Base-by-base conservation (phyloP, 2,888 invertebrate species). In the Mycalesis mineus region DNA sequence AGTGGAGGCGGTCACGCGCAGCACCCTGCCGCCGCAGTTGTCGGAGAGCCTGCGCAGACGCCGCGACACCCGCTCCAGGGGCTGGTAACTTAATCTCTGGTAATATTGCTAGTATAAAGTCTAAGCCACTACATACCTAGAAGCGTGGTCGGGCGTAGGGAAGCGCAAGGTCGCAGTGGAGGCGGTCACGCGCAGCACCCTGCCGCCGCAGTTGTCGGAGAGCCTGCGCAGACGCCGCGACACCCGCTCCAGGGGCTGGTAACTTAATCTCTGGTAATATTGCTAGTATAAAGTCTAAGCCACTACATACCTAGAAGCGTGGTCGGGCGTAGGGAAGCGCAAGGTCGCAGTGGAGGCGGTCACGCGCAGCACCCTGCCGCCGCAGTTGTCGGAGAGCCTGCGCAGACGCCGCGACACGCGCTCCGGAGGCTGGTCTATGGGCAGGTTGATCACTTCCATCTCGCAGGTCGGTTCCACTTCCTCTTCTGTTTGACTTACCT, bases 191-290 rank as follows among this genome's bases (percentile, higher is more conserved):
- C 90, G 87, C 2, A 94, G 74, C 14, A 96, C 94, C 69, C 93
- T 92, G 2, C 96, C 96, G 0, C 96, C 96, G 74, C 95, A 95
- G 79, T 96, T 96, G 70, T 94, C 93, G 0, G 94, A 94, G 55
- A 96, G 78, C 68, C 93, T 91, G 59, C 92, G 91, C 55, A 97
- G 88, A 39, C 95, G 85, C 59, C 90, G 91, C 17, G 91, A 91
- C 31, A 94, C 84, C 49, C 90, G 87, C 45, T 88, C 91, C 0
- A 82, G 75, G 5, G 92, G 91, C 66, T 91, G 88, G 62, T 92
- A 2, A 22, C 22, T 22, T 22, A 5, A n/a, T n/a, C n/a, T 5
- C 2, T 22, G 22, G 5, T 5, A 22, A 2, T 22, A 5, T 4
- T 22, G 22, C 2, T 22, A 5, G 22, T 22, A 22, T 22, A 5